Evolutionary conservation across 2,797 vertebrate genomes (phyloP).

Genomic region (Microchirus variegatus): DNA sequence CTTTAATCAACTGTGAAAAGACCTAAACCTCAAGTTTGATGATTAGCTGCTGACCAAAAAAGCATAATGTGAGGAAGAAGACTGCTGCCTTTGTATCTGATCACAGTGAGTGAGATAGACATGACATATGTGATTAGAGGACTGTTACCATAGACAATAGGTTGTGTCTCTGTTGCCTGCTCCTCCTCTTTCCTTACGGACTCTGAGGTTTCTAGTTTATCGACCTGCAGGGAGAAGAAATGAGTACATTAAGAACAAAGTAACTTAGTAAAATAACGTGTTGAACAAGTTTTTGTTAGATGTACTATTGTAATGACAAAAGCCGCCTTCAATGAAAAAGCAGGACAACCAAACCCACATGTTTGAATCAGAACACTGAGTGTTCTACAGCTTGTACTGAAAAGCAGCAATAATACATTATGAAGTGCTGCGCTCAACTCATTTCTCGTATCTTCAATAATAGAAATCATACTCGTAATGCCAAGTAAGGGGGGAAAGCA

Average conservation of each 20-base stretch:
- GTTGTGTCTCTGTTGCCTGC: slow-evolving; percentile 97
- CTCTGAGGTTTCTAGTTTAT: slow-evolving; percentile 98
- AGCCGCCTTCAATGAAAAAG: not conserved
- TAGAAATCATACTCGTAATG: no score
- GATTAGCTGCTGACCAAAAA: not conserved
- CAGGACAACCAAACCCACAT: not conserved
- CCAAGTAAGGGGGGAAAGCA: no score
- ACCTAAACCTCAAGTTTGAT: no score
- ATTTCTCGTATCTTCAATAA: no score
- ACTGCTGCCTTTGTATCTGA: not conserved
- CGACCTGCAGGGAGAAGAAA: slow-evolving; percentile 83
- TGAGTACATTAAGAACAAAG: slow-evolving; percentile 1
- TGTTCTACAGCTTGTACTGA: not conserved
- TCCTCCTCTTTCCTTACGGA: slow-evolving; percentile 99
- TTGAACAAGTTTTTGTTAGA: not conserved
- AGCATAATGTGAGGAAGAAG: not conserved
- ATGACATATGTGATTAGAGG: not conserved
- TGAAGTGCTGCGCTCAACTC: no score
- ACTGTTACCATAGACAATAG: slow-evolving; percentile 96
- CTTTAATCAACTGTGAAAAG: no score
- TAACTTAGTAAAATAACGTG: not conserved
- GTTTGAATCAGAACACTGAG: not conserved
- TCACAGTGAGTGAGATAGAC: slow-evolving; percentile 5
- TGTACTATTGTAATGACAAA: not conserved
- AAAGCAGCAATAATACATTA: not conserved